phyloP scores from a whole-genome alignment of 1,140 invertebrate genomes.

The Caenorhabditis remanei region DNA sequence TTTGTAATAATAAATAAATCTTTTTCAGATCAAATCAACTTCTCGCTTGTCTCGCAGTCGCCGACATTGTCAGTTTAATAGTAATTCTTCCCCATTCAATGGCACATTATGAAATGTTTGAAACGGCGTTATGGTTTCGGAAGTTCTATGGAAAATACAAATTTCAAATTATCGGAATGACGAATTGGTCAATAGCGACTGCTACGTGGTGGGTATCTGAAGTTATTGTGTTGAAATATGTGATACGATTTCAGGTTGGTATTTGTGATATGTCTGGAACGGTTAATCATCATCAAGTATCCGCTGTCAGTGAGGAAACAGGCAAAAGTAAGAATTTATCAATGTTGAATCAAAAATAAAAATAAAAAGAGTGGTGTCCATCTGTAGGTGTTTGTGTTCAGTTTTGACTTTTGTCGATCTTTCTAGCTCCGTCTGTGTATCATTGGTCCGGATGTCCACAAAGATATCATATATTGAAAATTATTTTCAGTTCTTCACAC shows the following conservation, averaged over 20 bases:
- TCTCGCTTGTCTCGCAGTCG: slow-evolving; percentile 64
- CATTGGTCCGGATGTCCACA: no score
- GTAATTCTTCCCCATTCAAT: slow-evolving; percentile 67
- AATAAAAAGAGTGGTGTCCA: no score
- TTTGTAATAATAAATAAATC: background rate
- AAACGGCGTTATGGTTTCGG: slow-evolving; percentile 63
- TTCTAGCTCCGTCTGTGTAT: no score
- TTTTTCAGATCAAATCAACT: slow-evolving; percentile 67
- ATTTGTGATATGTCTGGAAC: slow-evolving; percentile 65
- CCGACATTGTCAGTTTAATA: slow-evolving; percentile 67
- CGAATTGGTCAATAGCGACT: slow-evolving; percentile 67
- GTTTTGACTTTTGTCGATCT: no score
- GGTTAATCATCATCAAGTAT: slow-evolving; percentile 67
- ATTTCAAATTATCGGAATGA: slow-evolving; percentile 63
- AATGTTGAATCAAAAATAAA: no score
- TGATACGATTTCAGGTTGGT: slow-evolving; percentile 62
- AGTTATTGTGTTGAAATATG: background rate
- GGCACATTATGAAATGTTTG: slow-evolving; percentile 66
- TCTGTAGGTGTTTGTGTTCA: no score
- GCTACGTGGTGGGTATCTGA: slow-evolving; percentile 64
- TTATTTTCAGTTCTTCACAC: slow-evolving; percentile 56
- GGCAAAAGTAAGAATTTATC: slow-evolving; percentile 26
- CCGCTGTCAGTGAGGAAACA: slow-evolving; percentile 63
- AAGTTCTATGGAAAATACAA: slow-evolving; percentile 65
- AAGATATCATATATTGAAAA: background rate